Conservation (phyloP, 2,113 vertebrate species). For the Porphyrio hochstetteri region DNA sequence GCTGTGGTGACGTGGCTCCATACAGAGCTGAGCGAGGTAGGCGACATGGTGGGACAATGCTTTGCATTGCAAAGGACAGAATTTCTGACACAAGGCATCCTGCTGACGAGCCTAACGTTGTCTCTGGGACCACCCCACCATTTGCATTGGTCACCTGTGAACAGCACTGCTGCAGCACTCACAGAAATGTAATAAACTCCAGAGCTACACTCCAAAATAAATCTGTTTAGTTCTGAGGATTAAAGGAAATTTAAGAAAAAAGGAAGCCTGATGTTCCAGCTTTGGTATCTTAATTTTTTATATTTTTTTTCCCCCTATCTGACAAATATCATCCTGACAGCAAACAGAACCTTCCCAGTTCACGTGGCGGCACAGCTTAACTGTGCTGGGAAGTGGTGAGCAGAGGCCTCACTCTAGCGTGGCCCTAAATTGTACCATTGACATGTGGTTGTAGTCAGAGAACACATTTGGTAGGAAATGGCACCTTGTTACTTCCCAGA, state of each 20-base stretch:
- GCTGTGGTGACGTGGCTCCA: not conserved
- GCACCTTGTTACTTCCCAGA: constrained; percentile 57
- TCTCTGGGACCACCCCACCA: not conserved
- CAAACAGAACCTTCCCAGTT: not conserved
- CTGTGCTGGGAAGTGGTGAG: not conserved
- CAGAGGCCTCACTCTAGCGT: not conserved
- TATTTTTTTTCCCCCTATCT: not conserved
- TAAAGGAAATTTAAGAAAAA: not conserved
- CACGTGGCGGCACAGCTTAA: not conserved
- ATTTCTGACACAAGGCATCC: not conserved
- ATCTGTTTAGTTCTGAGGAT: not conserved
- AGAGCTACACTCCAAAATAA: not conserved
- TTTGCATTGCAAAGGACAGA: not conserved
- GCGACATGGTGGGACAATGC: not conserved
- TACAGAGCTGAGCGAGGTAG: not conserved
- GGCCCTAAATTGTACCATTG: constrained; percentile 6
- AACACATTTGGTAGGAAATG: constrained; percentile 32
- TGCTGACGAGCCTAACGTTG: not conserved
- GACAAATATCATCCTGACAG: constrained; percentile 8
- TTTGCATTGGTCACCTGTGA: not conserved
- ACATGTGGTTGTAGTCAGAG: constrained; percentile 49
- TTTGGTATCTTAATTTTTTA: not conserved
- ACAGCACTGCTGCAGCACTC: not conserved
- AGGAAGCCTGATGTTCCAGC: not conserved
- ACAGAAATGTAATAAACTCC: not conserved